Evolutionary conservation across 2,113 vertebrate species (phyloP), one percentile per base, ranked within the genome.

Genomic region (Rafetus swinhoei): DNA sequence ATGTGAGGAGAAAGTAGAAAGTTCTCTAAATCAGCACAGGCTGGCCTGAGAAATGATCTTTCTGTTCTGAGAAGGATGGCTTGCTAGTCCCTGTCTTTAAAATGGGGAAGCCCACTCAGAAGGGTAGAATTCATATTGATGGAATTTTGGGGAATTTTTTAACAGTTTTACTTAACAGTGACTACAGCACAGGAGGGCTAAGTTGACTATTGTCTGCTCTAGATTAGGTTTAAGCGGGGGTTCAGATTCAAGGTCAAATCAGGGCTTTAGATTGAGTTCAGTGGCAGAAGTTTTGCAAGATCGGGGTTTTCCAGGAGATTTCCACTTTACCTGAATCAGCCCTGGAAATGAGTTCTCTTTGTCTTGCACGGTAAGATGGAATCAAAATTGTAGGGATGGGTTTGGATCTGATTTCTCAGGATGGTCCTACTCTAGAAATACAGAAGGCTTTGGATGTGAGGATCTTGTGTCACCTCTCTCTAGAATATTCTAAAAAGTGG

Each of bases 261-360:
- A 86, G 69, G 15, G 39, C 6, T 39, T 62, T 22, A 39, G 69
- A 54, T 95, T 90, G 50, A 86, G 9, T 52, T 11, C 9, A 76
- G 21, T 6, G 39, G 22, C 88, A 56, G 81, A 32, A 92, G 93
- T 86, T 62, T 79, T 32, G 65, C 60, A 76, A n/a, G 32, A 19
- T 35, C 18, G 3, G 32, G 32, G 65, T 62, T 77, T 95, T 85
- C 62, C 19, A 21, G 27, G 50, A 27, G 21, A 56, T 60, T 89
- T 85, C 76, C 77, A 80, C 89, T 87, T 93, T 62, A 92, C 11
- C 85, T 90, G 87, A 93, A 25, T 12, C n/a, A 87, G 80, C 92
- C 84, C 56, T 29, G 93, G 85, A 87, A n/a, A 87, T 57, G 74
- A 25, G n/a, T 60, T 54, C 87, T 39, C 52, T 83, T 80, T 81